phyloP scores from a whole-genome alignment of 2,797 vertebrate genomes.

The Nothura maculosa region DNA sequence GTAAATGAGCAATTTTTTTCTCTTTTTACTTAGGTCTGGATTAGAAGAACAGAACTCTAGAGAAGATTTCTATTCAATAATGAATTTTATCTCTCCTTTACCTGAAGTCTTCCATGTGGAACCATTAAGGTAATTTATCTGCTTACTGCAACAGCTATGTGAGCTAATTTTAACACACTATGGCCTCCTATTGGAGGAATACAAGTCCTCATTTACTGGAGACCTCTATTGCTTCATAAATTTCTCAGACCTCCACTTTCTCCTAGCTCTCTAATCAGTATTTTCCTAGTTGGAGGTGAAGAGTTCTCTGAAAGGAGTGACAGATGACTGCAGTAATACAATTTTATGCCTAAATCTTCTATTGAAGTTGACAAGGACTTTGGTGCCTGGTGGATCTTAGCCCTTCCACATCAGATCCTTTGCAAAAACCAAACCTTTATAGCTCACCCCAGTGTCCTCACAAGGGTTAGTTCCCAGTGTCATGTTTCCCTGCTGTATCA shows the following conservation, averaged over 20 bases:
- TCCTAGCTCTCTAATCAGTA: neutral
- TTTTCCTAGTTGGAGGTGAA: neutral
- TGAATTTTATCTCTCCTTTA: constrained; percentile 17
- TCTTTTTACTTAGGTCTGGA: neutral
- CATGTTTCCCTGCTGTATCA: neutral
- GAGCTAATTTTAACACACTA: constrained; percentile 23
- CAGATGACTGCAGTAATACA: neutral
- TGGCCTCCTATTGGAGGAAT: neutral
- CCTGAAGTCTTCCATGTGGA: constrained; percentile 21
- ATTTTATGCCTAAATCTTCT: neutral
- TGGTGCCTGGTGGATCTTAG: neutral
- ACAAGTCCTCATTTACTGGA: constrained; percentile 5
- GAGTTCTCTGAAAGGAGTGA: neutral
- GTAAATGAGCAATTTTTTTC: constrained; percentile 34
- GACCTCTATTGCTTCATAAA: neutral
- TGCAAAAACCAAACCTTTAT: neutral
- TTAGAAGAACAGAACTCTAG: constrained; percentile 4
- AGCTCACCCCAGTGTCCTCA: neutral
- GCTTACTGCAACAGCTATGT: neutral
- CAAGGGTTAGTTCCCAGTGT: neutral
- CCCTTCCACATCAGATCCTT: neutral
- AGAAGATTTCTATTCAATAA: constrained; percentile 21
- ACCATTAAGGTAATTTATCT: constrained; percentile 5
- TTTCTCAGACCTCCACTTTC: neutral
- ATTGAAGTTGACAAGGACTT: neutral